A percentile compares a stretch with the other conserved stretches of the same genome.
Conservation (phyloP, 2,888 invertebrate species). For the Serrognathus titanus region DNA sequence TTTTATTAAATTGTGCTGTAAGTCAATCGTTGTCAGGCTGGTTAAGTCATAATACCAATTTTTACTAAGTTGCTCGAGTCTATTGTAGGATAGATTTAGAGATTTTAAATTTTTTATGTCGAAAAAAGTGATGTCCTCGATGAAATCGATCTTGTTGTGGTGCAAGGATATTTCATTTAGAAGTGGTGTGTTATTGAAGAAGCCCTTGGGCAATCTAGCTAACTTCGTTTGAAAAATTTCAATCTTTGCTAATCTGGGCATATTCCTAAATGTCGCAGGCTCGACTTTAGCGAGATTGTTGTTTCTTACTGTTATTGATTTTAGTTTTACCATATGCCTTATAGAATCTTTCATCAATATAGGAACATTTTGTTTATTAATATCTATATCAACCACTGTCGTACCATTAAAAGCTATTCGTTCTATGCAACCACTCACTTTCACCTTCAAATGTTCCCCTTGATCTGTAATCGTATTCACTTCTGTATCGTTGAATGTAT, state of each 20-base stretch:
- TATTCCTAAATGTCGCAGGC: slow-evolving; percentile 9
- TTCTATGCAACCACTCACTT: slow-evolving; percentile 11
- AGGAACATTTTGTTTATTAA: slow-evolving; percentile 11
- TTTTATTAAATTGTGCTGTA: slow-evolving; percentile 9
- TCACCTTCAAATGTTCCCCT: slow-evolving; percentile 2
- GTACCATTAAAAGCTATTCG: slow-evolving; percentile 5
- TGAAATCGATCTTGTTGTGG: slow-evolving; percentile 7
- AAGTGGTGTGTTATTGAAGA: slow-evolving; percentile 7
- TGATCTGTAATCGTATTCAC: background rate
- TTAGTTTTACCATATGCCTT: slow-evolving; percentile 3
- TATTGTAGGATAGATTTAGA: slow-evolving; percentile 11
- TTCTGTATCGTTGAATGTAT: background rate
- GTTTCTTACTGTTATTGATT: slow-evolving; percentile 10
- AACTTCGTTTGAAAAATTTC: slow-evolving; percentile 11
- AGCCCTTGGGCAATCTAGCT: slow-evolving; percentile 5
- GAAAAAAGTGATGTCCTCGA: slow-evolving; percentile 9
- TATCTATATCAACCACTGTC: slow-evolving; percentile 8
- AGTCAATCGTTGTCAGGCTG: slow-evolving; percentile 5
- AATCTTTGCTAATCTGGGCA: slow-evolving; percentile 3
- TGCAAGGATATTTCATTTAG: slow-evolving; percentile 5
- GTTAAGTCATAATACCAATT: slow-evolving; percentile 11
- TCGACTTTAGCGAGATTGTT: slow-evolving; percentile 2
- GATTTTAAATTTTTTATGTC: background rate
- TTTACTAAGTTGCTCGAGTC: background rate
- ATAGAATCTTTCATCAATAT: slow-evolving; percentile 9